These are phyloP conservation scores for Phocides pigmalion DNA, from an alignment of 1,140 invertebrate genomes.

Conservation along the genomic window DNA sequence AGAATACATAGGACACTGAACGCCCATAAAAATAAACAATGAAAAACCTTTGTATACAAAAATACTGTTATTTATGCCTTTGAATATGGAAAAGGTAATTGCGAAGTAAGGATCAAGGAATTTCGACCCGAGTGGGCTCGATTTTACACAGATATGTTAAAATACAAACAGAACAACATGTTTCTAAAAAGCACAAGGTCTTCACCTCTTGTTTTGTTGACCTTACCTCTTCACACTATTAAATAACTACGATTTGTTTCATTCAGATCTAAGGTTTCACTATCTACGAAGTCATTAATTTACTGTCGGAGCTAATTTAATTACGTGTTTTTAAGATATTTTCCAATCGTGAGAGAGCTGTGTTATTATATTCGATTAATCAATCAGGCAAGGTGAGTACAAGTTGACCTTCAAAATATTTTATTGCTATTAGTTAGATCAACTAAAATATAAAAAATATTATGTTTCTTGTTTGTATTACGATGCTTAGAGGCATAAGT, in stretches of 20 bases:
- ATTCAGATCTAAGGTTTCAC: constrained; percentile 39
- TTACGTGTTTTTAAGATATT: constrained; percentile 42
- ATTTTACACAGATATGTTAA: constrained; percentile 23
- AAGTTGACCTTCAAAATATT: constrained; percentile 37
- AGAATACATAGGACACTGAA: no score
- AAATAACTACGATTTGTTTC: constrained; percentile 31
- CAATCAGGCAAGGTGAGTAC: constrained; percentile 42
- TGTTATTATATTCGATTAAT: constrained; percentile 48
- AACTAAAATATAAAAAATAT: constrained; percentile 1
- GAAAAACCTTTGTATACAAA: no score
- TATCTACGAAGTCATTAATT: constrained; percentile 48
- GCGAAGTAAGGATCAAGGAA: constrained; percentile 11
- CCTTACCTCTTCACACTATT: constrained; percentile 36
- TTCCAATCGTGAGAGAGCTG: constrained; percentile 34
- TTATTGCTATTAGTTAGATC: constrained; percentile 22
- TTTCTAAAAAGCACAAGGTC: constrained; percentile 38
- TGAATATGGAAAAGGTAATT: neutral
- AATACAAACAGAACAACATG: constrained; percentile 13
- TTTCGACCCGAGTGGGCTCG: constrained; percentile 13
- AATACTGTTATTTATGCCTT: neutral
- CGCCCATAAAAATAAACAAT: no score
- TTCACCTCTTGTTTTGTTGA: constrained; percentile 23
- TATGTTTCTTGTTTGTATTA: no score
- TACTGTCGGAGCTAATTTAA: constrained; percentile 39
- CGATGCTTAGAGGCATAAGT: no score